phyloP scores from a whole-genome alignment of 1,140 invertebrate genomes.

The Arctopsyche grandis region DNA sequence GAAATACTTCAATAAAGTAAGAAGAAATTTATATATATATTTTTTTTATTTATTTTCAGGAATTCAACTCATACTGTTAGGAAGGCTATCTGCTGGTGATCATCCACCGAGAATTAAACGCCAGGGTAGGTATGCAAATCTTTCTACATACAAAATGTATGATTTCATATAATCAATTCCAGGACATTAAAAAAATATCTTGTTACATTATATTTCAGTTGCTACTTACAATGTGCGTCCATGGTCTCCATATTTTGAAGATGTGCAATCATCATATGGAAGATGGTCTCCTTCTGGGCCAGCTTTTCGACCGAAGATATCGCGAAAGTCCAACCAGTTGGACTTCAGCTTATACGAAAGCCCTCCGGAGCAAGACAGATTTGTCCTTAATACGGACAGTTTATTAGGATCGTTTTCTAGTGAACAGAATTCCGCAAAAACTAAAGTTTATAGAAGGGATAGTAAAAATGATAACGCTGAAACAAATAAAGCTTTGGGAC shows the following conservation, averaged over 20 bases:
- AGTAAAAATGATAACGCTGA: constrained; percentile 42
- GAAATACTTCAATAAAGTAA: too few relatives aligned
- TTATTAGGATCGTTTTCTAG: constrained; percentile 35
- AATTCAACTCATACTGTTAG: constrained; percentile 13
- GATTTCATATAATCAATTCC: background rate
- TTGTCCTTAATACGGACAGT: constrained; percentile 38
- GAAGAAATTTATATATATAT: too few relatives aligned
- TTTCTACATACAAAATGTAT: background rate
- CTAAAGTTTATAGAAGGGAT: constrained; percentile 39
- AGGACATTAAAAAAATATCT: background rate
- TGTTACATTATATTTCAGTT: constrained; percentile 28
- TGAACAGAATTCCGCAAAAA: background rate
- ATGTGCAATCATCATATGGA: background rate
- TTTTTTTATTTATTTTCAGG: constrained; percentile 36
- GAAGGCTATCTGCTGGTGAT: background rate
- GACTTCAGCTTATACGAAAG: background rate
- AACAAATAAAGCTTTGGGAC: constrained; percentile 55
- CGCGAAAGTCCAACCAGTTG: constrained; percentile 9
- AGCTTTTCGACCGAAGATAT: background rate
- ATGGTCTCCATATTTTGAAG: constrained; percentile 32
- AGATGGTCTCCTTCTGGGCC: constrained; percentile 29
- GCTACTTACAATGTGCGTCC: constrained; percentile 34
- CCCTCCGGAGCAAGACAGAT: background rate
- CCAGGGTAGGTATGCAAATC: constrained; percentile 49
- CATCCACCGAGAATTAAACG: constrained; percentile 32